Base-by-base conservation (phyloP, 35 echinoderm and acorn worm genomes). In the Eucidaris tribuloides region DNA sequence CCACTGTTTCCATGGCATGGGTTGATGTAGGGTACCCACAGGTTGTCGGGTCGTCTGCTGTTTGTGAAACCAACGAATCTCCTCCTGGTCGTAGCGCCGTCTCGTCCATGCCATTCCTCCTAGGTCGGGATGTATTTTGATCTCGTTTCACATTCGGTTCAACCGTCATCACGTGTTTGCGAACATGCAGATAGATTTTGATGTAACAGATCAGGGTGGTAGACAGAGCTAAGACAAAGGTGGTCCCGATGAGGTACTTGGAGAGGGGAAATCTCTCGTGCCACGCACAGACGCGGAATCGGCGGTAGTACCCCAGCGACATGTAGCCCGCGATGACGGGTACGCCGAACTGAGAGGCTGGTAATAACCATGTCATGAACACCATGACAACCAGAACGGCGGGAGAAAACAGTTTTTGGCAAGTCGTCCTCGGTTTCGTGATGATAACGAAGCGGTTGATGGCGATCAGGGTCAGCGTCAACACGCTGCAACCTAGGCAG, bases 381-480 rank as follows among this genome's bases (percentile, higher is more conserved):
- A 81, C 29, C 48, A 50, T 52, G 38, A 59, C 49, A 17, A 79
- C 48, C 4, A 93, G 77, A 7, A 84, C 23, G 9, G 40, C 13
- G 34, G 39, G 49, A 28, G 58, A 46, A 46, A 71, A 92, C 27
- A 86, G 7, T 41, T 52, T 62, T 15, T 79, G 40, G 64, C 72
- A 82, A 1, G 66, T 49, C 13, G 86, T 33, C 58, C 58, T 77
- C 6, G 66, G 46, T 6, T 52, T 66, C 6, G 87, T 68, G n/a
- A 94, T 82, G 9, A 94, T 18, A 22, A 85, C 62, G 65, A 84
- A 61, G 20, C 87, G 86, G 24, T 89, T 90, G 22, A 82, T 7
- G 60, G 87, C 86, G 25, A 94, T 94, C 28, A 82, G 48, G 24
- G 92, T 61, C 40, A 94, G 30, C 5, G 87, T 85, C 30, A 82